Base-by-base conservation (phyloP, 2,113 vertebrate genomes). In the Nettapus auritus region DNA sequence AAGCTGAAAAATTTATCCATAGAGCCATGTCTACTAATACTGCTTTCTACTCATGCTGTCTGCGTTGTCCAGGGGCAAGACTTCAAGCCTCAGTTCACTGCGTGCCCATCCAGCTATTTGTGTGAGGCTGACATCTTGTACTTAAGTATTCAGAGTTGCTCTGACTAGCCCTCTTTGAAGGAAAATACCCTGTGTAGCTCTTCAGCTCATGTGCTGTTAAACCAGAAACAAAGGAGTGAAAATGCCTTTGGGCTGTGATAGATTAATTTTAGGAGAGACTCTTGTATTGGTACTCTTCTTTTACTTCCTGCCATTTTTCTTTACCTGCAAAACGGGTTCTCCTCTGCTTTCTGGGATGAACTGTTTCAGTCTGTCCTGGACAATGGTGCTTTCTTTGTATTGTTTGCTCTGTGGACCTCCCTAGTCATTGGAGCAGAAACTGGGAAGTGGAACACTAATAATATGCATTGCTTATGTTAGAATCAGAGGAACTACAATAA, bases 51-150 rank as follows among this genome's bases (percentile, higher is more conserved):
- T 42, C 42, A 11, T 25, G 7, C 13, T 55, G 44, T 13, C 57
- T 89, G 62, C 34, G 63, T 31, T 55, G 56, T 29, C 60, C 60
- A 75, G 40, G 60, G 93, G 29, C 26, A 87, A 71, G 52, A 38
- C 34, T 78, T 87, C 15, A 31, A 2, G 2, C 29, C n/a, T 64
- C 23, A 56, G 42, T 68, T 90, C 34, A 21, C 22, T 5, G 3
- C 11, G 6, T 0, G 0, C 21, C 18, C 73, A 34, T 9, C 28
- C 40, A 88, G 34, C 33, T 38, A 25, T 62, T 40, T 19, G 1
- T 2, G 31, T 50, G 55, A 52, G 36, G 42, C 6, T 81, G 50
- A 23, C 20, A 34, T 33, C 59, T 62, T 23, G 13, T 8, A 36
- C 28, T n/a, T 78, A 23, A 8, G 11, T 46, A 29, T 69, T 83